phyloP scores from a whole-genome alignment of 2,888 invertebrate genomes.

The Drosophila imparisetae region DNA sequence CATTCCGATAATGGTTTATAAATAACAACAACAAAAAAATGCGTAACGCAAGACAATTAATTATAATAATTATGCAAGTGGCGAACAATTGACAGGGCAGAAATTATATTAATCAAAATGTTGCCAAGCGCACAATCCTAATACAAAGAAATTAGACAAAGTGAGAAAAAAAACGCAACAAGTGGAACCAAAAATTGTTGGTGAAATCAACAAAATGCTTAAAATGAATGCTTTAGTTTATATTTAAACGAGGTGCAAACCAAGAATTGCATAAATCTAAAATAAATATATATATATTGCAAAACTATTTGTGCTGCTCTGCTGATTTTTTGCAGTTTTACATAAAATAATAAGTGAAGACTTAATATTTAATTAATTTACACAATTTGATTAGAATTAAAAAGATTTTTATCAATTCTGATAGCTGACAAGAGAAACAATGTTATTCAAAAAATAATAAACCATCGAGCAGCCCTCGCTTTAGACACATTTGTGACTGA shows the following conservation, averaged over 20 bases:
- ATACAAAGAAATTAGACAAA: slow-evolving; percentile 11
- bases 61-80: slow-evolving; percentile 21
- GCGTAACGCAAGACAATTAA: slow-evolving; percentile 9
- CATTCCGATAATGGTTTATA: slow-evolving; percentile 21
- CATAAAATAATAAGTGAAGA: background rate
- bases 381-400: background rate
- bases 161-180: slow-evolving; percentile 27
- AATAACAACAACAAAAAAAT: slow-evolving; percentile 18
- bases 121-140: slow-evolving; percentile 13
- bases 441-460: background rate
- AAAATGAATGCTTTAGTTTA: slow-evolving; percentile 18
- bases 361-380: background rate
- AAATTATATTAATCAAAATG: slow-evolving; percentile 17
- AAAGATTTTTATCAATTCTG: background rate
- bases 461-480: slow-evolving; percentile 22
- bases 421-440: background rate
- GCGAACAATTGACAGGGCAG: slow-evolving; percentile 3
- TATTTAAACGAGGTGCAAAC: slow-evolving; percentile 4
- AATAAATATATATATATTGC: background rate
- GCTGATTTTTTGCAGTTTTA: background rate
- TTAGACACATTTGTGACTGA: slow-evolving; percentile 13
- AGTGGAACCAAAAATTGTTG: slow-evolving; percentile 29
- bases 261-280: background rate
- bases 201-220: slow-evolving; percentile 39
- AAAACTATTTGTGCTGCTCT: background rate